phyloP scores from a whole-genome alignment of 2,888 invertebrate species.

The Deladenus siricidicola region DNA sequence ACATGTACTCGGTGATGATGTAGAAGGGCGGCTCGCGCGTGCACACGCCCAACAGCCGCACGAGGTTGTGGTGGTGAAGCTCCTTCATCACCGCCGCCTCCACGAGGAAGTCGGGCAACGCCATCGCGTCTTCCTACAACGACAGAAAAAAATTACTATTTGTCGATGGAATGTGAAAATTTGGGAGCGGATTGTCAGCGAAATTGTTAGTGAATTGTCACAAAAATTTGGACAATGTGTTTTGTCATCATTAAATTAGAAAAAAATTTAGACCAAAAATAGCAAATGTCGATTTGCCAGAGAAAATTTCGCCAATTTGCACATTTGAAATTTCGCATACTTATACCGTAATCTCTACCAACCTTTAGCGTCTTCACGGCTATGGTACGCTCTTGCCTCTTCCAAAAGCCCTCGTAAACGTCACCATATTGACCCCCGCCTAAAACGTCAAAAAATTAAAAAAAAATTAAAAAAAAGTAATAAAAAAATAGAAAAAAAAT shows the following conservation, averaged over 20 bases:
- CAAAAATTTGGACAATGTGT: background rate
- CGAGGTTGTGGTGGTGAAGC: constrained; percentile 97
- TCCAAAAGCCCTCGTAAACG: constrained; percentile 92
- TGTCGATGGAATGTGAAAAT: background rate
- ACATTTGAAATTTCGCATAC: no score
- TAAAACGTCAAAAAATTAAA: constrained; percentile 56
- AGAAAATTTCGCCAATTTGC: no score
- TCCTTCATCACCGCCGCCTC: constrained; percentile 99
- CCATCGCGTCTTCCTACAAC: constrained; percentile 98
- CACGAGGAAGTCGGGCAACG: constrained; percentile 93
- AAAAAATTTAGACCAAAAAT: no score
- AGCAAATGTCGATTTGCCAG: no score
- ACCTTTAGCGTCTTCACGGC: constrained; percentile 94
- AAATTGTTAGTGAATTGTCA: background rate
- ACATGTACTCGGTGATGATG: constrained; percentile 88
- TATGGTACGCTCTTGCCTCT: constrained; percentile 87
- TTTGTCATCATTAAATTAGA: no score
- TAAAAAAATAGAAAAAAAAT: no score
- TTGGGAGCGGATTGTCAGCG: background rate
- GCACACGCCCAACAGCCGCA: constrained; percentile 93
- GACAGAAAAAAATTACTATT: no score
- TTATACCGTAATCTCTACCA: no score
- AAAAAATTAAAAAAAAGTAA: no score
- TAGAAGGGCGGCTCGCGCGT: constrained; percentile 97
- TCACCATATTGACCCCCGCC: constrained; percentile 76